Base-by-base conservation (phyloP, 1,140 invertebrate species). In the Drosophila lacertosa region DNA sequence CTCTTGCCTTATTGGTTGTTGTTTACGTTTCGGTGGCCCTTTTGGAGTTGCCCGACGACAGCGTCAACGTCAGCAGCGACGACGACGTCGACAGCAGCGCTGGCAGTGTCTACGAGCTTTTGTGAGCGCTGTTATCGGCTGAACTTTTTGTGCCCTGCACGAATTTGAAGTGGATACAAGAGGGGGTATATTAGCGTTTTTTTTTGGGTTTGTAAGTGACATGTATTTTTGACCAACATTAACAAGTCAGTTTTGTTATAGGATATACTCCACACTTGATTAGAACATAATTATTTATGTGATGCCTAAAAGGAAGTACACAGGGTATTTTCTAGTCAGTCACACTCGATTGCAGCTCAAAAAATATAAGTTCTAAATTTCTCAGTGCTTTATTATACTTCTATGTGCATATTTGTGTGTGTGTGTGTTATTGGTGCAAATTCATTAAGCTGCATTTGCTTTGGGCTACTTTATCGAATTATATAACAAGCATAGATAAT, bases 1-100 rank as follows among this genome's bases (percentile, higher is more conserved):
- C 29, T 70, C 48, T 39, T 42, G 54, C 39, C 29, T 74, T 47
- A 67, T 63, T 71, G 66, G 68, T 78, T 68, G 79, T 79, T 83
- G 79, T 84, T 84, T 83, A 83, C 80, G 80, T 84, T 83, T 78
- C 69, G 57, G 45, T 71, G 63, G 79, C 50, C 67, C 66, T 64
- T 83, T 84, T 79, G 65, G 63, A 72, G 77, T 80, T 78, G 70
- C 40, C 77, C 74, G 74, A 53, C 69, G 26, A 67, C 47, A 50
- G 35, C 55, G 33, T 37, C 40, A 40, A n/a, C 47, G 35, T 18
- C 55, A 10, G 16, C 9, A 24, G 32, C 33, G 24, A 60, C 29
- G n/a, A 29, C 57, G 16, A 45, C 39, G 47, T 26, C 16, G 33
- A 39, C 50, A 37, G 18, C 33, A 22, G 22, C 15, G 51, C 24